phyloP scores from a whole-genome alignment of 2,113 vertebrate genomes.

The Pachycephala philippinensis region DNA sequence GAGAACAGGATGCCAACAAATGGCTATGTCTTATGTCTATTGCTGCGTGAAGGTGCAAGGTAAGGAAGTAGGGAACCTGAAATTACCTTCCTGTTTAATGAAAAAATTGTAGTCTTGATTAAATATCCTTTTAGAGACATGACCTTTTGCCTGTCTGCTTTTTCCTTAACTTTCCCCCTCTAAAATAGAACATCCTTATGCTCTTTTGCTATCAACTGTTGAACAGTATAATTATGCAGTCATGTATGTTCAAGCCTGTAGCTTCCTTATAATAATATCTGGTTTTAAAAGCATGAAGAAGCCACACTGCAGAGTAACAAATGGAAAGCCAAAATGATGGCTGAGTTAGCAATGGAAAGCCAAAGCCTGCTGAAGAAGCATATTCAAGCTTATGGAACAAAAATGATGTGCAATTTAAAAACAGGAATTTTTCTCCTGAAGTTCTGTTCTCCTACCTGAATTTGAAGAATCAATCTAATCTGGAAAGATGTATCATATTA shows the following conservation, averaged over 20 bases:
- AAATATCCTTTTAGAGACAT: background rate
- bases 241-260: background rate
- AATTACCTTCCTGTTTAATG: background rate
- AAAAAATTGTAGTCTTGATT: background rate
- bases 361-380: background rate
- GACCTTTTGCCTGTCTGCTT: background rate
- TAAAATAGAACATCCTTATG: background rate
- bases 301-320: background rate
- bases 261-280: background rate
- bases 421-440: background rate
- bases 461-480: constrained; percentile 24
- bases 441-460: background rate
- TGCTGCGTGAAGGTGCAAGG: background rate
- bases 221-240: background rate
- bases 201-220: background rate
- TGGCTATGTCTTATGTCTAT: background rate
- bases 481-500: constrained; percentile 19
- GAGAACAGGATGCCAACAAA: background rate
- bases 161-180: background rate
- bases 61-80: background rate
- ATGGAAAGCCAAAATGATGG: background rate
- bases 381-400: background rate
- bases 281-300: background rate
- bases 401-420: background rate
- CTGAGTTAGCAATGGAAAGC: background rate